These are phyloP conservation scores for Plutella xylostella DNA, from an alignment of 2,888 invertebrate species.

Conservation along the genomic window DNA sequence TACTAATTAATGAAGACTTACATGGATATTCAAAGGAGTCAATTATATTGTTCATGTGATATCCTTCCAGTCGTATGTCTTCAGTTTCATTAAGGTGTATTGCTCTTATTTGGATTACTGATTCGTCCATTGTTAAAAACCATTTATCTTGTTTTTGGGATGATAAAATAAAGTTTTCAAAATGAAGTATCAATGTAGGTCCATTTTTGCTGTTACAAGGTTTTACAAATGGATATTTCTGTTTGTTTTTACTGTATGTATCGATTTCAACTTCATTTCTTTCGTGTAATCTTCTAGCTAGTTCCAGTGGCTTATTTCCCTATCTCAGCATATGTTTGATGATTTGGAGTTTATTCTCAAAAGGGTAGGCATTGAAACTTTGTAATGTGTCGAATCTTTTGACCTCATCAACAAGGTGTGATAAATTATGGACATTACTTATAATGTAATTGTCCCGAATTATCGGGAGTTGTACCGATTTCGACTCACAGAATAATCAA, in stretches of 20 bases:
- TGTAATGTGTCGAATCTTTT: constrained; percentile 11
- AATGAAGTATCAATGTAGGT: background rate
- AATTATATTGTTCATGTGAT: background rate
- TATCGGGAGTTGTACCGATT: too few species aligned
- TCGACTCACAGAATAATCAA: too few species aligned
- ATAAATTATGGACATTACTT: constrained; percentile 14
- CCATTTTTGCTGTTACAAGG: background rate
- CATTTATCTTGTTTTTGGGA: constrained; percentile 5
- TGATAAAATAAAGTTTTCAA: constrained; percentile 10
- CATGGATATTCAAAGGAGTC: background rate
- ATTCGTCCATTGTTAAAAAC: constrained; percentile 1
- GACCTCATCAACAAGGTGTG: constrained; percentile 12
- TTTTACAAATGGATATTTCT: background rate
- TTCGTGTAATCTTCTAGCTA: constrained; percentile 14
- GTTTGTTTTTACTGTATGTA: background rate
- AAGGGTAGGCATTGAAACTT: constrained; percentile 14
- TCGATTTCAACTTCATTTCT: background rate
- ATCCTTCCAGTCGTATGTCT: background rate
- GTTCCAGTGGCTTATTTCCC: constrained; percentile 17
- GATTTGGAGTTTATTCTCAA: constrained; percentile 15
- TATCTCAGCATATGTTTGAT: constrained; percentile 16
- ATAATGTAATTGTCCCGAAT: too few species aligned
- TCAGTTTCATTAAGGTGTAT: too few species aligned
- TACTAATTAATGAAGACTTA: background rate
- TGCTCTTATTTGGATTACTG: background rate